phyloP scores from a whole-genome alignment of 1,140 invertebrate species.

The Brachionus manjavacas region DNA sequence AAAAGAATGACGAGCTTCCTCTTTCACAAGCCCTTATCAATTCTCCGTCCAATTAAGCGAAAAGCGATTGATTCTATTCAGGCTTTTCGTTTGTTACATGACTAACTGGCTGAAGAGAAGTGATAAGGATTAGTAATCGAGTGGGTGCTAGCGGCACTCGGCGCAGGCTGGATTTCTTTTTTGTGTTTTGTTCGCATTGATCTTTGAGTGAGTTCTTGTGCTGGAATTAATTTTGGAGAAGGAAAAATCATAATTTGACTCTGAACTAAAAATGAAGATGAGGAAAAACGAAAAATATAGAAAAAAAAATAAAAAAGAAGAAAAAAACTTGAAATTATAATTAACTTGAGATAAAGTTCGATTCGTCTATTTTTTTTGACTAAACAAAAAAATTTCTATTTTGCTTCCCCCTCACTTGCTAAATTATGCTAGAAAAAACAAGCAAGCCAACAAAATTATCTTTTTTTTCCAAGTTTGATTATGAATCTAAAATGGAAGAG shows the following conservation, averaged over 20 bases:
- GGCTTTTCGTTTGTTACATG: neutral
- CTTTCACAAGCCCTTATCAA: slow-evolving; percentile 42
- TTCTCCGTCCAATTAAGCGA: slow-evolving; percentile 39
- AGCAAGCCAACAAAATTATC: slow-evolving; percentile 7
- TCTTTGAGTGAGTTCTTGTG: neutral
- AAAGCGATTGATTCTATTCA: neutral
- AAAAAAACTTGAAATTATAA: slow-evolving; percentile 28
- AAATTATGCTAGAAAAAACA: slow-evolving; percentile 8
- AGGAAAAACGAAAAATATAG: slow-evolving; percentile 28
- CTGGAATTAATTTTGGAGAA: neutral
- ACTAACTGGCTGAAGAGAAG: slow-evolving; percentile 40
- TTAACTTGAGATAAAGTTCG: slow-evolving; percentile 35
- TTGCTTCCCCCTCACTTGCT: slow-evolving; percentile 6
- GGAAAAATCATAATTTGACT: slow-evolving; percentile 20
- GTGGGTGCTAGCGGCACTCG: neutral
- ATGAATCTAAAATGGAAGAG: slow-evolving; percentile 15
- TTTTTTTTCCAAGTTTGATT: neutral
- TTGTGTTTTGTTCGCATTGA: neutral
- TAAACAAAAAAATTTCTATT: neutral
- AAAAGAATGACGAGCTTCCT: neutral
- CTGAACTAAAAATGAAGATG: slow-evolving; percentile 11
- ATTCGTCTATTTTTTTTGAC: neutral
- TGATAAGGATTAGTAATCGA: slow-evolving; percentile 41
- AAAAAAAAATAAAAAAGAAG: neutral
- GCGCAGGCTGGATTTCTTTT: no score